These are phyloP conservation scores for Melopsittacus undulatus DNA, from an alignment of 2,797 vertebrate genomes.

Conservation along the genomic window DNA sequence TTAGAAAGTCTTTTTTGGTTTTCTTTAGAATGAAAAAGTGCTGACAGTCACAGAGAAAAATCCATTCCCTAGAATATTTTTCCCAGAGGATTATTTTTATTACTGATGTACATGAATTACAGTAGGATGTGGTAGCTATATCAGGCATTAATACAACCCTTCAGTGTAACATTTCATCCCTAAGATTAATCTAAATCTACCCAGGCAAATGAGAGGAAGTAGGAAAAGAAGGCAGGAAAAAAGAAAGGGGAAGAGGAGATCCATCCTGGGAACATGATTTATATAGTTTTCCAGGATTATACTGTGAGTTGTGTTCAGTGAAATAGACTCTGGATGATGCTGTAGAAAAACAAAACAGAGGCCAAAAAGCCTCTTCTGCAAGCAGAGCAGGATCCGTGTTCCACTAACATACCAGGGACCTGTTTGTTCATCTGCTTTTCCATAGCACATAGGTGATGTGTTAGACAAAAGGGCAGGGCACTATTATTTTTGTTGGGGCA, in stretches of 20 bases:
- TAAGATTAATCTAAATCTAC: constrained; percentile 53
- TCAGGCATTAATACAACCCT: constrained; percentile 36
- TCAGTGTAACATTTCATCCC: constrained; percentile 21
- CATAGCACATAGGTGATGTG: fast-evolving
- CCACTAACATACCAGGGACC: not conserved
- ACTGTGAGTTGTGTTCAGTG: not conserved
- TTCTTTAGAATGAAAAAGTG: constrained; percentile 19
- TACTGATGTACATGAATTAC: constrained; percentile 19
- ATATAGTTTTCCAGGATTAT: not conserved
- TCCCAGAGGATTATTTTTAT: constrained; percentile 64
- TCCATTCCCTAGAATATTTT: constrained; percentile 19
- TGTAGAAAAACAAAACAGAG: not conserved
- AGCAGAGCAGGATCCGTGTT: fast-evolving
- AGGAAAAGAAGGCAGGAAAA: not conserved
- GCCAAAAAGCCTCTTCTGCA: not conserved
- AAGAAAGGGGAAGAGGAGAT: not conserved
- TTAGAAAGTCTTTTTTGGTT: constrained; percentile 15
- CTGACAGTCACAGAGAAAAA: constrained; percentile 15
- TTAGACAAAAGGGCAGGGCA: not conserved
- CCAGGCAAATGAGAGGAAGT: constrained; percentile 42
- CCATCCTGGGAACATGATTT: not conserved
- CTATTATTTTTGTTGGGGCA: not conserved
- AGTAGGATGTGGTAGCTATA: constrained; percentile 24
- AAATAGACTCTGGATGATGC: not conserved
- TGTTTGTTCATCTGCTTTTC: not conserved